phyloP scores from a whole-genome alignment of 2,113 vertebrate species.

The Pungitius pungitius region DNA sequence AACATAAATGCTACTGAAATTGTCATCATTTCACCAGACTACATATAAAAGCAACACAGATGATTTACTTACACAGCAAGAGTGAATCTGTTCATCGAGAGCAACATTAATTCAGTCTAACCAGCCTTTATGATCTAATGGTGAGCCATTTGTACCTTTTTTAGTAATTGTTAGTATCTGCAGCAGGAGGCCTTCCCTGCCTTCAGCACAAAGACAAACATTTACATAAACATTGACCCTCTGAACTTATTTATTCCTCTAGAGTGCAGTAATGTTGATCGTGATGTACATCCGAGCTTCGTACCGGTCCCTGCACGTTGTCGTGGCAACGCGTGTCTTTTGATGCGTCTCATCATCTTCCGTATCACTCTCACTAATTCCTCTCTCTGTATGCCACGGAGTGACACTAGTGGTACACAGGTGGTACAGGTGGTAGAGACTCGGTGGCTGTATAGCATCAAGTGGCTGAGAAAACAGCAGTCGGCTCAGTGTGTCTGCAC shows the following conservation, averaged over 20 bases:
- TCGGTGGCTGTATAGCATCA: neutral
- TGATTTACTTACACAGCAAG: neutral
- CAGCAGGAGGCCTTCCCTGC: neutral
- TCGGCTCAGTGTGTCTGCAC: slow-evolving; percentile 11
- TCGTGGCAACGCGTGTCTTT: slow-evolving; percentile 31
- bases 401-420: too few species aligned
- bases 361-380: neutral
- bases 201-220: neutral
- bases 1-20: slow-evolving; percentile 6
- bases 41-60: neutral
- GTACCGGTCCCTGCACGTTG: slow-evolving; percentile 31
- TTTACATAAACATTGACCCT: neutral
- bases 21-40: neutral
- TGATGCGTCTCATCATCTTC: slow-evolving; percentile 24
- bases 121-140: neutral
- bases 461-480: neutral
- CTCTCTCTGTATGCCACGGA: slow-evolving; percentile 20
- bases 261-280: neutral
- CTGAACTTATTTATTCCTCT: neutral
- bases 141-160: neutral
- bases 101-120: neutral
- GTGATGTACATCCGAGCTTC: slow-evolving; percentile 22
- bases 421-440: too few species aligned
- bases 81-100: neutral
- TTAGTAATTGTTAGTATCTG: neutral